Percentiles rank a stretch among this genome's conserved stretches.
Conservation (phyloP, 53 echinoderm and acorn worm genomes). For the Patiria pectinifera region DNA sequence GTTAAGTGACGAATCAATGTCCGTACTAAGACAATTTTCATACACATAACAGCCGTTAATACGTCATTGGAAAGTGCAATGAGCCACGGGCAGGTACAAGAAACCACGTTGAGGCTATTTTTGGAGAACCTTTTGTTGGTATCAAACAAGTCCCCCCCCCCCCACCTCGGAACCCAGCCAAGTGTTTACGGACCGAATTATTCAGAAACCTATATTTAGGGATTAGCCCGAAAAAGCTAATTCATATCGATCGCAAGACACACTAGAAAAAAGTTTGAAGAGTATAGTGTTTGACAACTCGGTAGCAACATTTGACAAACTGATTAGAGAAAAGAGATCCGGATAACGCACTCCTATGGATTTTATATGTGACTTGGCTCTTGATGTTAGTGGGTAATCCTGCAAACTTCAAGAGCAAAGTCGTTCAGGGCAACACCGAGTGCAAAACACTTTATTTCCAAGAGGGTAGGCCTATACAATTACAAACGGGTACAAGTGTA, state of each 20-base stretch:
- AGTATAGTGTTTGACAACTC: neutral
- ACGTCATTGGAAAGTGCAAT: neutral
- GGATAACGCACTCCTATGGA: no score
- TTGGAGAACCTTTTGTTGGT: slow-evolving; percentile 6
- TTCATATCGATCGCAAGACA: neutral
- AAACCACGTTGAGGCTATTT: neutral
- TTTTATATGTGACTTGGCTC: no score
- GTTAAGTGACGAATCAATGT: neutral
- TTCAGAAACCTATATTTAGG: neutral
- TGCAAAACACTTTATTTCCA: no score
- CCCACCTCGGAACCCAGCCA: neutral
- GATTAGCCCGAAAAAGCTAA: neutral
- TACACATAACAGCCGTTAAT: slow-evolving; percentile 19
- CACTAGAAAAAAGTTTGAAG: neutral
- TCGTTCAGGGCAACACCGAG: no score
- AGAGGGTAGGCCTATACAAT: no score
- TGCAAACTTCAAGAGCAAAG: no score
- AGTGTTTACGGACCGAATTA: neutral
- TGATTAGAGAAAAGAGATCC: no score
- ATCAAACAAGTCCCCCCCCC: neutral
- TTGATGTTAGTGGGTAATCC: no score
- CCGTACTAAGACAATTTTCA: neutral
- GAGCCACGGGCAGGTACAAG: no score
- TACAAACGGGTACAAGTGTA: no score
- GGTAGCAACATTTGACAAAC: no score